A percentile compares a stretch with the other conserved stretches of the same genome.
Conservation (phyloP, 2,113 vertebrate genomes). For the Numenius arquata region DNA sequence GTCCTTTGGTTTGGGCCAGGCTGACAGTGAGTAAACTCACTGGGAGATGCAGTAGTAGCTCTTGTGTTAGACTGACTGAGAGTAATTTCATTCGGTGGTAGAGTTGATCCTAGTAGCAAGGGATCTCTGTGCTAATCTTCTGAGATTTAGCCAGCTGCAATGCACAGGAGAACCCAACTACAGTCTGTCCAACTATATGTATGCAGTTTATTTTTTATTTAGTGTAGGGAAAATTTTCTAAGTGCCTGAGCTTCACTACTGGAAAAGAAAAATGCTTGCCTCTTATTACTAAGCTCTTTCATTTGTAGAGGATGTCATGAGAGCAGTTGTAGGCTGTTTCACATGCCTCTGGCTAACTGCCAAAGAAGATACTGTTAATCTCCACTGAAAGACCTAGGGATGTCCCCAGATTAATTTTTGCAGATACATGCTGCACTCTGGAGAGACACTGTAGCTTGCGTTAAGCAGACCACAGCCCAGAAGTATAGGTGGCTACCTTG, state of each 20-base stretch:
- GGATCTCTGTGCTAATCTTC: not conserved
- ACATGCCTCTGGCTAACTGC: slow-evolving; percentile 25
- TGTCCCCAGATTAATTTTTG: not conserved
- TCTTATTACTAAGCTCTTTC: slow-evolving; percentile 1
- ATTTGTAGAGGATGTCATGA: slow-evolving; percentile 14
- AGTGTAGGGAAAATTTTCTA: not conserved
- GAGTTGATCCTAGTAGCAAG: not conserved
- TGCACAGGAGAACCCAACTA: not conserved
- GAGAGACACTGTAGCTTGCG: not conserved
- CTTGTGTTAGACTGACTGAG: not conserved
- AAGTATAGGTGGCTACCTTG: not conserved
- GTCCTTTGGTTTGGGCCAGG: not conserved
- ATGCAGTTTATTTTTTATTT: not conserved
- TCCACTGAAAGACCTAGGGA: not conserved
- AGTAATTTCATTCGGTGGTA: not conserved
- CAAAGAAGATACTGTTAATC: slow-evolving; percentile 14
- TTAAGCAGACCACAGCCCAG: not conserved
- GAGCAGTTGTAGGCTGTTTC: not conserved
- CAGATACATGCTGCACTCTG: not conserved
- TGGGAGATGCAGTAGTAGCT: not conserved
- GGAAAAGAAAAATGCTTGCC: not conserved
- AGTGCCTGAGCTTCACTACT: not conserved
- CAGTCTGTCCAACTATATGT: not conserved
- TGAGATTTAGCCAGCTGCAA: not conserved
- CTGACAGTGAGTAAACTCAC: not conserved